phyloP scores from a whole-genome alignment of 2,888 invertebrate species.

The Aporophyla lueneburgensis region DNA sequence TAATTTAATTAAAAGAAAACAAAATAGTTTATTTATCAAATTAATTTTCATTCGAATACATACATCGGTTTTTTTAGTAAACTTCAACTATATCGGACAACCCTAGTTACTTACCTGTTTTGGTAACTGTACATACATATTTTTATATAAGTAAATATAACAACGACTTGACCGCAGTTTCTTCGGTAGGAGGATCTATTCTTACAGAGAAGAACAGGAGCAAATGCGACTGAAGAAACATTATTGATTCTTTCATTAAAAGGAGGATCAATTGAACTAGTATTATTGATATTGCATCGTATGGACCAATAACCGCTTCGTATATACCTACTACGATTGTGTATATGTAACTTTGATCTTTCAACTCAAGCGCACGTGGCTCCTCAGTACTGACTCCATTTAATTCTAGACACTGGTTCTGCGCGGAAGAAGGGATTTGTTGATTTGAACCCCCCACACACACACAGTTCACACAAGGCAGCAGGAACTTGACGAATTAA shows the following conservation, averaged over 20 bases:
- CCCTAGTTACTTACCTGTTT: too few relatives aligned
- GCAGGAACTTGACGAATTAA: too few relatives aligned
- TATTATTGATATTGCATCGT: background rate
- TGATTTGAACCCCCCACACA: too few relatives aligned
- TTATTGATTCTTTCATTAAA: background rate
- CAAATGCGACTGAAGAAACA: background rate
- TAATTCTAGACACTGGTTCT: conserved; percentile 8
- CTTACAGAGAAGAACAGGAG: background rate
- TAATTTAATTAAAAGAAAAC: too few relatives aligned
- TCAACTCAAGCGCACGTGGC: conserved; percentile 38
- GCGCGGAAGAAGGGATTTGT: too few relatives aligned
- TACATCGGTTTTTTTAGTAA: too few relatives aligned
- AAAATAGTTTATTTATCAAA: too few relatives aligned
- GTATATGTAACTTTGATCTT: conserved; percentile 37
- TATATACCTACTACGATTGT: conserved; percentile 24
- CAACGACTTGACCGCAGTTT: background rate
- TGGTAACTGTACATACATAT: too few relatives aligned
- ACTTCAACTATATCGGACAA: too few relatives aligned
- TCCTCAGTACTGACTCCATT: conserved; percentile 12
- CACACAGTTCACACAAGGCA: too few relatives aligned
- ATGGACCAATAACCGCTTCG: conserved; percentile 20
- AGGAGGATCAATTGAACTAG: too few relatives aligned
- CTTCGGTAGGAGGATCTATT: background rate
- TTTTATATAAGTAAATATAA: background rate
- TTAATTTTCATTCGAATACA: too few relatives aligned